These are phyloP conservation scores for Lota lota DNA, from an alignment of 2,113 vertebrate species.

Conservation along the genomic window DNA sequence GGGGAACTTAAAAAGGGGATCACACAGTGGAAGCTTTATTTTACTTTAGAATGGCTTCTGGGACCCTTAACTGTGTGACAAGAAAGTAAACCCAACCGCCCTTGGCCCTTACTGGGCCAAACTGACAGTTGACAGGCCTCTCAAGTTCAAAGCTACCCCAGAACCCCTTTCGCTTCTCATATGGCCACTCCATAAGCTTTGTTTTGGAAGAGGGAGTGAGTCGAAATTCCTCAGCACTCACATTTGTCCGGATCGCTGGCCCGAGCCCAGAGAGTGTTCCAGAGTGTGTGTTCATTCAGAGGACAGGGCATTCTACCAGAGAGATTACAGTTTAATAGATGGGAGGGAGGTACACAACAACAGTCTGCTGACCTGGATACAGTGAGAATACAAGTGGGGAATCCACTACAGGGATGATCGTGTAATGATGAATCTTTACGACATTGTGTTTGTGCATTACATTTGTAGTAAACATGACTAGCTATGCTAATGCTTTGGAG, in stretches of 20 bases:
- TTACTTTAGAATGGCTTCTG: conserved; percentile 49
- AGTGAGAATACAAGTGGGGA: conserved; percentile 4
- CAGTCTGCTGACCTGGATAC: conserved; percentile 47
- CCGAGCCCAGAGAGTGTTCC: conserved; percentile 55
- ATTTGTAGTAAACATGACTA: no score
- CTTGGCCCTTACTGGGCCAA: conserved; percentile 25
- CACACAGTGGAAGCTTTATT: conserved; percentile 44
- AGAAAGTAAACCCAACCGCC: background rate
- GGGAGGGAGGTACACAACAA: conserved; percentile 43
- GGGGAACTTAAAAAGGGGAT: conserved; percentile 44
- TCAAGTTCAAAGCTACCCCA: conserved; percentile 58
- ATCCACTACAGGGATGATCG: background rate
- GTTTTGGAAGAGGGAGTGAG: conserved; percentile 36
- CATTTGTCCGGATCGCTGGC: conserved; percentile 64
- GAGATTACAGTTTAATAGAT: conserved; percentile 60
- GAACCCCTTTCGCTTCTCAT: conserved; percentile 41
- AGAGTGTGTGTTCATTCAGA: conserved; percentile 57
- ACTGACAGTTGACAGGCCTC: conserved; percentile 44
- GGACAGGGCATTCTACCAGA: conserved; percentile 62
- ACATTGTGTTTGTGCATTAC: background rate
- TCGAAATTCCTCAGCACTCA: conserved; percentile 59
- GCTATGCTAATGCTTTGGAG: no score
- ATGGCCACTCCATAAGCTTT: conserved; percentile 27
- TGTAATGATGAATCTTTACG: background rate
- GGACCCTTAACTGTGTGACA: conserved; percentile 52